phyloP scores from a whole-genome alignment of 2,113 vertebrate genomes.

The Talpa occidentalis region DNA sequence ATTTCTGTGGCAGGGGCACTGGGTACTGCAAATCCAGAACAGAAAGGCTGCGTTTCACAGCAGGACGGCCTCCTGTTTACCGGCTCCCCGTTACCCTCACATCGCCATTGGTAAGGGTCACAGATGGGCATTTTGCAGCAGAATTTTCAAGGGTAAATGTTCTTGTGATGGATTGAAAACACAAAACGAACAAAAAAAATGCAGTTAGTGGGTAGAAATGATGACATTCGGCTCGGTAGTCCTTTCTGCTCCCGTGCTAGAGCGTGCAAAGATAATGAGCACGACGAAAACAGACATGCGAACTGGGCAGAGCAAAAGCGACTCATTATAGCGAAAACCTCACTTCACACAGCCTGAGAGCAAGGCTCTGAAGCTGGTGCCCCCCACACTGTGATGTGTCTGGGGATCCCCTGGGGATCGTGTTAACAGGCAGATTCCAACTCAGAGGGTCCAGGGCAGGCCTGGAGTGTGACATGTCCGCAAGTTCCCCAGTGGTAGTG shows the following conservation, averaged over 20 bases:
- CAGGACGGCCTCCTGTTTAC: neutral
- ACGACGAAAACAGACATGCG: conserved; percentile 34
- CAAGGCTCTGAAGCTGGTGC: neutral
- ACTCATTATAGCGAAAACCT: conserved; percentile 43
- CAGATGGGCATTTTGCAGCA: conserved; percentile 8
- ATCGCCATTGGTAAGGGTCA: neutral
- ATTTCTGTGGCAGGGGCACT: neutral
- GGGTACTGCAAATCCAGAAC: neutral
- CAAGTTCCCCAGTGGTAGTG: no score
- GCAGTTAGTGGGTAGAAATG: conserved; percentile 27
- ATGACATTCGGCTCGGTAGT: neutral
- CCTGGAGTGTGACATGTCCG: no score
- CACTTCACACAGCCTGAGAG: conserved; percentile 20
- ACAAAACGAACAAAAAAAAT: conserved; percentile 51
- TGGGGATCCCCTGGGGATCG: neutral
- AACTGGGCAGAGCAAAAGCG: conserved; percentile 2
- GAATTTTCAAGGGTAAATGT: conserved; percentile 32
- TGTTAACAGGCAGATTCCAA: no score
- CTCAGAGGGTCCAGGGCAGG: no score
- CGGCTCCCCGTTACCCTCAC: conserved; percentile 3
- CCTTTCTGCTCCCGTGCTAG: conserved; percentile 47
- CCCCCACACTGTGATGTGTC: neutral
- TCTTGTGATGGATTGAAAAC: conserved; percentile 37
- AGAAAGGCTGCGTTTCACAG: conserved; percentile 10
- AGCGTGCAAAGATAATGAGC: no score